These are phyloP conservation scores for Tetropium fuscum DNA, from an alignment of 2,888 invertebrate genomes.

Conservation along the genomic window DNA sequence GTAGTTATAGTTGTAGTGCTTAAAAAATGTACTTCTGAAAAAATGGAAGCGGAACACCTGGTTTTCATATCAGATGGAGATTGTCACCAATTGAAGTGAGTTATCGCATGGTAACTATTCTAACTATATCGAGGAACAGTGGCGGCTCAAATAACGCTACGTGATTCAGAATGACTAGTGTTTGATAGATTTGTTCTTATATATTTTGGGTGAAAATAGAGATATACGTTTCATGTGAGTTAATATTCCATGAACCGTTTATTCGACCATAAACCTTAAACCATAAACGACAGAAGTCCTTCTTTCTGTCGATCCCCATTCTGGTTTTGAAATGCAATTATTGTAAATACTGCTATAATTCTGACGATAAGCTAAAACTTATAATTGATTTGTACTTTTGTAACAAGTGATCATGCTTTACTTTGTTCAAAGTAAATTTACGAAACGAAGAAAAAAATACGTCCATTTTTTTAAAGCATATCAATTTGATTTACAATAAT, in stretches of 20 bases:
- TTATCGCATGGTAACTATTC: no score
- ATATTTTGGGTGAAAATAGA: neutral
- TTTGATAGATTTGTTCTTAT: no score
- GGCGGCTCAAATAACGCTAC: neutral
- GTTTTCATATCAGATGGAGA: no score
- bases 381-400: conserved; percentile 12
- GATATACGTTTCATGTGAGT: neutral
- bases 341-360: conserved; percentile 6
- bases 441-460: conserved; percentile 30
- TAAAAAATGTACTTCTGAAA: conserved; percentile 12
- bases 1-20: conserved; percentile 10
- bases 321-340: no score
- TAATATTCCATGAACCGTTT: neutral
- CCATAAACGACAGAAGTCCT: no score
- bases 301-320: no score
- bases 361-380: conserved; percentile 7
- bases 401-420: conserved; percentile 7
- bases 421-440: conserved; percentile 3
- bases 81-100: no score
- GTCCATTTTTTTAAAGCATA: conserved; percentile 43
- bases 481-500: conserved; percentile 29
- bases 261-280: no score
- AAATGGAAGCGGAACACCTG: no score
- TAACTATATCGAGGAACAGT: no score
- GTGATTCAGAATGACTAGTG: neutral